phyloP scores from a whole-genome alignment of 2,113 vertebrate species.

The Hydropotes inermis region DNA sequence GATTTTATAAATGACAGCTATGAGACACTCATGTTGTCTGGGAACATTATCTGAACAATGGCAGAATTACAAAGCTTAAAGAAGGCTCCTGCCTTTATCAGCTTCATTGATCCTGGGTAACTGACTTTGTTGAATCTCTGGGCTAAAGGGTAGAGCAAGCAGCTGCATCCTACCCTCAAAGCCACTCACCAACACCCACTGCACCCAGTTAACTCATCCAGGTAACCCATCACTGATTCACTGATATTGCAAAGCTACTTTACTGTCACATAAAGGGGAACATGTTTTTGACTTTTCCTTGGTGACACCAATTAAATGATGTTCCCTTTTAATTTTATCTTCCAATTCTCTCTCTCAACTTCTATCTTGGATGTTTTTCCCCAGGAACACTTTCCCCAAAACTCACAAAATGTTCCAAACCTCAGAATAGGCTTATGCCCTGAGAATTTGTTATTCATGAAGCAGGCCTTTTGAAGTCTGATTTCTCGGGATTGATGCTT shows the following conservation, averaged over 20 bases:
- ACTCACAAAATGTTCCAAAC: slow-evolving; percentile 79
- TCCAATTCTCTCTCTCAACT: slow-evolving; percentile 47
- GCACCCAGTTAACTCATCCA: no score
- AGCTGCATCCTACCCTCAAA: neutral
- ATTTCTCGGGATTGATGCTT: slow-evolving; percentile 84
- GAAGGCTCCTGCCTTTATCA: neutral
- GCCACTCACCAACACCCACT: neutral
- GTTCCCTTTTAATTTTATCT: slow-evolving; percentile 56
- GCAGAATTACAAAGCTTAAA: neutral
- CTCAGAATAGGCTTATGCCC: slow-evolving; percentile 75
- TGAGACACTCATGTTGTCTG: neutral
- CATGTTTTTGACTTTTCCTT: neutral
- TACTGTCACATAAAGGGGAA: neutral
- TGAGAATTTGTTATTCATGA: slow-evolving; percentile 84
- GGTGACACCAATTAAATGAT: slow-evolving; percentile 49
- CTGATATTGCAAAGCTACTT: neutral
- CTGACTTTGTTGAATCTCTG: neutral
- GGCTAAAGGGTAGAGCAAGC: neutral
- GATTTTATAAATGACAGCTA: neutral
- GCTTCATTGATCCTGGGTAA: neutral
- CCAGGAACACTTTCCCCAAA: slow-evolving; percentile 76
- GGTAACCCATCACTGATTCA: neutral
- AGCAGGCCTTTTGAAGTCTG: slow-evolving; percentile 81
- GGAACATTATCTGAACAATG: neutral
- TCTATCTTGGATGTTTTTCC: slow-evolving; percentile 60